A percentile compares a stretch with the other conserved stretches of the same genome.
phyloP scores from a whole-genome alignment of 2,797 vertebrate species.

The Numenius phaeopus region DNA sequence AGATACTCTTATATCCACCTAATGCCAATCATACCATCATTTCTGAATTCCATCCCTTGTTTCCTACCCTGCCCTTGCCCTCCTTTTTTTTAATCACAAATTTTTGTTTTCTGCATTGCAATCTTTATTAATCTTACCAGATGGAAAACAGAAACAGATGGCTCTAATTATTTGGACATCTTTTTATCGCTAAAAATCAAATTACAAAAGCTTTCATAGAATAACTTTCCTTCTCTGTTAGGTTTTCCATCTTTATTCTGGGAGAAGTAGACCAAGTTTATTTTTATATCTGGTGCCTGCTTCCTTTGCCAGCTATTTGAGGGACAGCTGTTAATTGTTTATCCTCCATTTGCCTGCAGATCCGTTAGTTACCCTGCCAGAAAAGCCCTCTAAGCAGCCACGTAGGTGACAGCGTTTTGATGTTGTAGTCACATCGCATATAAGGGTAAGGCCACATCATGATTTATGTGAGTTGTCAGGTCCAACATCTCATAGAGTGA shows the following conservation, averaged over 20 bases:
- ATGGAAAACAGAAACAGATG: not conserved
- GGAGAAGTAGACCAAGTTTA: not conserved
- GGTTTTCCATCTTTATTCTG: not conserved
- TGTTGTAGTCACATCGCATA: not conserved
- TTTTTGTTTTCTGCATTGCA: not conserved
- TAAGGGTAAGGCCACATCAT: not conserved
- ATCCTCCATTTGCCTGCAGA: not conserved
- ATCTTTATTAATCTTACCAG: not conserved
- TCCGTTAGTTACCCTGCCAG: not conserved
- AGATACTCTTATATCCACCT: not conserved
- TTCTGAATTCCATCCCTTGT: not conserved
- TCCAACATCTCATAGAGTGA: not conserved
- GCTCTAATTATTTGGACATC: not conserved
- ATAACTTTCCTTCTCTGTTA: not conserved
- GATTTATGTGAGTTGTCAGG: constrained; percentile 12
- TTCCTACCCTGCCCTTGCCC: not conserved
- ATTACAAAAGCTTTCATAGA: not conserved
- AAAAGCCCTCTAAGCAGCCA: not conserved
- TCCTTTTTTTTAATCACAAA: not conserved
- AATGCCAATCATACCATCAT: not conserved
- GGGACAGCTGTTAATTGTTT: not conserved
- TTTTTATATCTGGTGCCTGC: not conserved
- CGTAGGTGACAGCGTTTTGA: not conserved
- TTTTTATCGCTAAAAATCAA: not conserved
- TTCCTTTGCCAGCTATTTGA: not conserved